Percentiles rank a stretch among this genome's conserved stretches.
Evolutionary conservation across 2,888 invertebrate genomes (phyloP).

Genomic region (Drosophila lacicola): DNA sequence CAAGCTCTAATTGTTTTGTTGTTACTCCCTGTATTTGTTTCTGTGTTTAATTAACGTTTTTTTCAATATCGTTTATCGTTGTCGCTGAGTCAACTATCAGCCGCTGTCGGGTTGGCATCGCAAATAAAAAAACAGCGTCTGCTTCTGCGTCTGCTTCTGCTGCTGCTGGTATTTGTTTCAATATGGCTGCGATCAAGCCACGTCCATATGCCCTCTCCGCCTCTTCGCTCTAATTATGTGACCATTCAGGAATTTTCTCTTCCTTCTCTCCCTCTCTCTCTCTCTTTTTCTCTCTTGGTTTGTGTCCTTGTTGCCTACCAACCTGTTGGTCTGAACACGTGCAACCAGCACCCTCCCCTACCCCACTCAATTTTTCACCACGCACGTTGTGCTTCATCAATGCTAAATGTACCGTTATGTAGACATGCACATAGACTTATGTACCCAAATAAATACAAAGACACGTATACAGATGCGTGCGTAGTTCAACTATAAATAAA

Average conservation of each 20-base stretch:
- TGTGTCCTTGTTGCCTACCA: slow-evolving; percentile 27
- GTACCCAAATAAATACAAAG: neutral
- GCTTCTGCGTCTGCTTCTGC: slow-evolving; percentile 28
- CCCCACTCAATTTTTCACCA: neutral
- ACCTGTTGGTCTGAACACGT: slow-evolving; percentile 52
- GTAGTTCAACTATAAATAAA: slow-evolving; percentile 46
- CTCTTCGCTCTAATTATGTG: slow-evolving; percentile 15
- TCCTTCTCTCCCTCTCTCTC: neutral
- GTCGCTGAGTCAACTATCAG: slow-evolving; percentile 40
- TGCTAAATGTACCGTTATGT: slow-evolving; percentile 1
- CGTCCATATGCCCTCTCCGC: slow-evolving; percentile 38
- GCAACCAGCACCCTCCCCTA: slow-evolving; percentile 6
- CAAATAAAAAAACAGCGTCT: slow-evolving; percentile 52
- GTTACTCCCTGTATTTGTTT: slow-evolving; percentile 48
- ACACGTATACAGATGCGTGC: slow-evolving; percentile 2
- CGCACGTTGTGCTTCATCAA: neutral
- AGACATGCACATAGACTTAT: neutral
- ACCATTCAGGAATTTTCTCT: neutral
- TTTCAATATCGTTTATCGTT: slow-evolving; percentile 64
- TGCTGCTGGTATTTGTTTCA: slow-evolving; percentile 24
- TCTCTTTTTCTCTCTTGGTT: neutral
- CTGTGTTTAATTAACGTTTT: slow-evolving; percentile 70
- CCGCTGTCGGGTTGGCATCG: slow-evolving; percentile 57
- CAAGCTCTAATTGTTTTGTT: slow-evolving; percentile 69
- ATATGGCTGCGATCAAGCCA: slow-evolving; percentile 73